Evolutionary conservation across 2,797 vertebrate genomes (phyloP), one percentile per base, ranked within the genome.

Genomic region (Fratercula arctica): DNA sequence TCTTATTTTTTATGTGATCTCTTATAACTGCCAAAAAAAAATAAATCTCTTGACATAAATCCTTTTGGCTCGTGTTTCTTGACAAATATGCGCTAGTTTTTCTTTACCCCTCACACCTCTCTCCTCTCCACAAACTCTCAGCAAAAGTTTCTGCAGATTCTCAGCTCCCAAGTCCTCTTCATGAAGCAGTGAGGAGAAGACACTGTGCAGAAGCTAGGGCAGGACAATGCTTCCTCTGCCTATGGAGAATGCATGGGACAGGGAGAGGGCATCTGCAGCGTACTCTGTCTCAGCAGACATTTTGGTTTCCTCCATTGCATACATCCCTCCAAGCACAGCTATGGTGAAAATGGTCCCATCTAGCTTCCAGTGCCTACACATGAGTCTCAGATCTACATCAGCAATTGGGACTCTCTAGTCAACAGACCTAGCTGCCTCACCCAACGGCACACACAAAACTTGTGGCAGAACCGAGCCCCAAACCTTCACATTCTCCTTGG

Each of bases 1-100:
- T 89, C 69, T 93, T 95, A 29, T 76, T 87, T 90, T 85, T 87
- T 68, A 81, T 81, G 50, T 60, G 80, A 81, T 68, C 20, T 68
- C 79, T 89, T 59, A 43, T 80, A 92, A 83, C 64, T 73, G 69
- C 68, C 48, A 84, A 76, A 79, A 83, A 67, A 17, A 53, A 51
- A 26, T 9, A 35, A 17, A 67, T 33, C 41, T 75, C 81, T 85
- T 43, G 41, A 67, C 78, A 85, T 64, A 75, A 94, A 77, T 75
- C 31, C 48, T 72, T 68, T 93, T 68, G 68, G 37, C 41, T 87
- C 2, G 0, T 2, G 6, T 82, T 85, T 84, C 90, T 53, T 75
- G 46, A 84, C 64, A 90, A 84, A 75, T 26, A 51, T 20, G 25
- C 1, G 1, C 51, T 35, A 48, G 37, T 43, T 59, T 76, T 91